Base-by-base conservation (phyloP, 2,113 vertebrate genomes). In the Mugil cephalus region DNA sequence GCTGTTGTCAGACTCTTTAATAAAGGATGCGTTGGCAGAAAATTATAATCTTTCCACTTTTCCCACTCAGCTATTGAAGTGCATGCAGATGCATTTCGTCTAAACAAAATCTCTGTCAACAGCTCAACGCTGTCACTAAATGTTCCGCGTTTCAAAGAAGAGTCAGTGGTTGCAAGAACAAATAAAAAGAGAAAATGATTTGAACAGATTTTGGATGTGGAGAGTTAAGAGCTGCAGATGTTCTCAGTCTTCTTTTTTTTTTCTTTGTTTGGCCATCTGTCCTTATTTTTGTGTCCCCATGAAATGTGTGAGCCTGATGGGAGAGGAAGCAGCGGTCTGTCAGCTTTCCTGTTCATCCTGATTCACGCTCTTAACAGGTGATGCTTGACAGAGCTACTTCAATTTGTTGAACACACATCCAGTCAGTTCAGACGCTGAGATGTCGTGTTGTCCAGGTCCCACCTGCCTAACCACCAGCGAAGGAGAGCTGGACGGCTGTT, bases 121-220 rank as follows among this genome's bases (percentile, higher is more conserved):
- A 73, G 61, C 45, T 64, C 12, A 54, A 10, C 21, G 47, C 13
- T 11, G 14, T 59, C 51, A 50, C 24, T 68, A 51, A 13, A 53
- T 78, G n/a, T 82, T 52, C 54, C 38, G 66, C 61, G 63, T 80
- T 80, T 59, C 36, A 66, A 68, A 79, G 48, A 78, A 35, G 55
- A 9, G 58, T 42, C 7, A 38, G 10, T 54, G 51, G 34, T 62
- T 77, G 39, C 10, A 47, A 73, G 61, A 82, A 74, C 47, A 73
- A 67, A 86, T 62, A 73, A 79, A 73, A 60, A 5, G n/a, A 45
- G 35, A 85, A 36, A 50, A 88, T 84, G 55, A 65, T 86, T 85
- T 74, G 7, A 63, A 45, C 86, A 88, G 80, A 83, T 87, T 82
- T 79, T 79, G 59, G 24, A 55, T 68, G 51, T 69, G 75, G 64